These are phyloP conservation scores for Lasioglossum oenotherae DNA, from an alignment of 2,888 invertebrate genomes.

Conservation along the genomic window DNA sequence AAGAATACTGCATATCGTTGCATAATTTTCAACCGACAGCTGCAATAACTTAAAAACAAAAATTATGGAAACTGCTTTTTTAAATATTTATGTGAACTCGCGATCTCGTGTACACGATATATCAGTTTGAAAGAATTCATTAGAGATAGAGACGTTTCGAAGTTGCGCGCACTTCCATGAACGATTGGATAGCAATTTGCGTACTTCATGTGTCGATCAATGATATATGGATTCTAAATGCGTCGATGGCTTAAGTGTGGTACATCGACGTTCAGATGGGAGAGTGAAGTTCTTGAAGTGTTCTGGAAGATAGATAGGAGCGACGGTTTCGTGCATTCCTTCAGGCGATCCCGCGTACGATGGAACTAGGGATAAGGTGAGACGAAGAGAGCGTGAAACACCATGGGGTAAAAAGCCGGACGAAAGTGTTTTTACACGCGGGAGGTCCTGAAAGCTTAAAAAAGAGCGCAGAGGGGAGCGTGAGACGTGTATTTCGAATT, in stretches of 20 bases:
- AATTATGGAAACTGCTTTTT: neutral
- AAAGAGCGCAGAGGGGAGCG: constrained; percentile 30
- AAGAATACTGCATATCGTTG: neutral
- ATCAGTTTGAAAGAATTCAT: neutral
- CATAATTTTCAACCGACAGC: neutral
- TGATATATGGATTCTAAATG: neutral
- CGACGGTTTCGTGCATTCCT: constrained; percentile 61
- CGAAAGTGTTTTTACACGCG: constrained; percentile 73
- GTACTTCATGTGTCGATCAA: neutral
- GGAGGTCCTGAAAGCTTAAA: constrained; percentile 74
- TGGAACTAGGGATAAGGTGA: constrained; percentile 22
- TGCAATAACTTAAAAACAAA: neutral
- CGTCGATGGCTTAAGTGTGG: constrained; percentile 27
- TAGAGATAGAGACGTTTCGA: neutral
- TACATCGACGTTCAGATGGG: constrained; percentile 42
- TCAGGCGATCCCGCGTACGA: constrained; percentile 38
- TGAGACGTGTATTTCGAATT: constrained; percentile 19
- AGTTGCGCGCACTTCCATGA: neutral
- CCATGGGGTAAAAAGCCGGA: constrained; percentile 60
- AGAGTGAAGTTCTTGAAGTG: constrained; percentile 51
- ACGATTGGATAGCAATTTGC: neutral
- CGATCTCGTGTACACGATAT: too few species aligned
- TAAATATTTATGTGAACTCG: neutral
- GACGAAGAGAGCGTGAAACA: constrained; percentile 41
- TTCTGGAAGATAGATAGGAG: constrained; percentile 51